These are phyloP conservation scores for Odobenus rosmarus DNA, from an alignment of 2,113 vertebrate species.

Conservation along the genomic window DNA sequence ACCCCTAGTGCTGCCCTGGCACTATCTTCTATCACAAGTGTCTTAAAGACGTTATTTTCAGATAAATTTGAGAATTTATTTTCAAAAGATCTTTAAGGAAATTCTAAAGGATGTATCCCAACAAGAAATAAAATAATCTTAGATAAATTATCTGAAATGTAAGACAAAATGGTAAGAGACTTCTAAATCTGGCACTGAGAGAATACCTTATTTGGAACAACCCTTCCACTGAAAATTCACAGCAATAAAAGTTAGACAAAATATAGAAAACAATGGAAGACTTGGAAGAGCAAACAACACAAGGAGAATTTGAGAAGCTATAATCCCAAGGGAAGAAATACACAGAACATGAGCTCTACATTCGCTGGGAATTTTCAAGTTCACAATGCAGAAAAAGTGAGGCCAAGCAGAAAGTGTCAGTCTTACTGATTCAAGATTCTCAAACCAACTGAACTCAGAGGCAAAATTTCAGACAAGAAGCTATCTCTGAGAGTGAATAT, in stretches of 20 bases:
- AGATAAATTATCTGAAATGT: not conserved
- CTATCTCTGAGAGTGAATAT: not conserved
- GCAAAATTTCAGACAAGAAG: not conserved
- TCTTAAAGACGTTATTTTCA: not conserved
- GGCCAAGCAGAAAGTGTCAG: not conserved
- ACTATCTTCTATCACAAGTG: not conserved
- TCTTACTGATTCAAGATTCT: not conserved
- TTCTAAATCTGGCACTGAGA: not conserved
- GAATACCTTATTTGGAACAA: not conserved
- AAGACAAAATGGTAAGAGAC: not conserved
- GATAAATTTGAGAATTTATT: not conserved
- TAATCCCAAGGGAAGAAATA: not conserved
- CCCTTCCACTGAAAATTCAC: not conserved
- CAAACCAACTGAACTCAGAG: not conserved
- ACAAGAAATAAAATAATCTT: constrained; percentile 13
- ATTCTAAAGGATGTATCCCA: not conserved
- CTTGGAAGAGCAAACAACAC: not conserved
- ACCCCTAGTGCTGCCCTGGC: not conserved
- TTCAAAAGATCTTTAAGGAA: not conserved
- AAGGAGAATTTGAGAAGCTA: not conserved
- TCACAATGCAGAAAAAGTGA: not conserved
- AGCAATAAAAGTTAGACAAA: not conserved
- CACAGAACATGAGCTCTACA: not conserved
- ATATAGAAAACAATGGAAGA: not conserved
- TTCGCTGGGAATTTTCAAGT: not conserved